These are phyloP conservation scores for Conus betulinus DNA, from an alignment of 1,140 invertebrate genomes.

Conservation along the genomic window DNA sequence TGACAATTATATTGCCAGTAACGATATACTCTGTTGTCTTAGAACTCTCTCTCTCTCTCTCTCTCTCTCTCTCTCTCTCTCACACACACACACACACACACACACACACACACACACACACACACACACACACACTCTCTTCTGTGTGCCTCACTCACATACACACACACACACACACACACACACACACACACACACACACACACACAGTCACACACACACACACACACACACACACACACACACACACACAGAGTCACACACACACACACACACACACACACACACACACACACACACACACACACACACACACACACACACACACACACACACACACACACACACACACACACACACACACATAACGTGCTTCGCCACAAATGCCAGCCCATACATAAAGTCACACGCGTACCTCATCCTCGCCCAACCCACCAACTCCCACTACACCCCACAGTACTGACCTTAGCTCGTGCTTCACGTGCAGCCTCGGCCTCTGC, in stretches of 20 bases:
- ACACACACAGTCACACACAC: slow-evolving; percentile 14
- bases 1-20: too few relatives aligned
- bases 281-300: neutral
- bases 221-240: neutral
- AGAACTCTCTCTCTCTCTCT: too few relatives aligned
- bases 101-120: slow-evolving; percentile 5
- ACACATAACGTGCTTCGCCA: too few relatives aligned
- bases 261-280: neutral
- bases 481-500: too few relatives aligned
- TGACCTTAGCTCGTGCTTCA: too few relatives aligned
- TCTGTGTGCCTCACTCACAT: too few relatives aligned
- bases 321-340: neutral
- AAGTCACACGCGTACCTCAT: neutral
- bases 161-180: slow-evolving; percentile 19
- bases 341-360: neutral
- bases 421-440: too few relatives aligned
- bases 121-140: slow-evolving; percentile 14
- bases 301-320: neutral
- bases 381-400: neutral
- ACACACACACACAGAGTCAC: neutral
- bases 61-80: slow-evolving; percentile 69
- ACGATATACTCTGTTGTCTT: too few relatives aligned
- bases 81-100: slow-evolving; percentile 71
- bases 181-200: slow-evolving; percentile 9
- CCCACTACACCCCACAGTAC: neutral